Evolutionary conservation across 2,797 vertebrate species (phyloP), one percentile per base, ranked within the genome.

Genomic region (Enteromius paludinosus): DNA sequence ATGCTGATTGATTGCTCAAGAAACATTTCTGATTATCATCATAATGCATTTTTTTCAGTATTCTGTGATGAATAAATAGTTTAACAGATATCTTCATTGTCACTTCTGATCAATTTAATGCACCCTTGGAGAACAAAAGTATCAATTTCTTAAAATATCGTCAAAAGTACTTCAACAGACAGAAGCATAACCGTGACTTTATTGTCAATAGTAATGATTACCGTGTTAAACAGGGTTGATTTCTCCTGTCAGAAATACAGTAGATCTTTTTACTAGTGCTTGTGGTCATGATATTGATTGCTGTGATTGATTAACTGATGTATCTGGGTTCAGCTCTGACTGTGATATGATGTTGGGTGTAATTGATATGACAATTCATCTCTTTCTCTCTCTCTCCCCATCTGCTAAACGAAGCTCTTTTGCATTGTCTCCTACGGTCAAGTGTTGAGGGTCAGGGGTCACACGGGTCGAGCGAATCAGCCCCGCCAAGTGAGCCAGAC

Each of bases 291-390:
- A 28, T 80, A 78, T 88, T 88, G 91, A 90, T 33, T 30, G 17
- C 7, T 23, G 11, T 65, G 76, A 38, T 66, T 78, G 45, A 64
- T 77, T 5, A 23, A 17, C 30, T 23, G 43, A 35, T 49, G 61
- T 33, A 20, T 66, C 18, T 54, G 38, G 85, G 85, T 80, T 87
- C 62, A 78, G 69, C 66, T 82, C 45, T 87, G 88, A 87, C 33
- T 87, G 82, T 82, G 83, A 90, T 90, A 89, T 89, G 84, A 83
- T 33, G 41, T 47, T 65, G 78, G 86, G 87, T 84, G 90, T 86
- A 92, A 91, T 92, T 91, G 92, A 91, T 93, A 92, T 92, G 92
- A 88, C 93, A 91, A 93, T 92, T 85, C 86, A 82, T 59, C 62
- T 68, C n/a, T 52, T 15, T 47, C 71, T 66, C 20, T 66, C 54